Evolutionary conservation across 1,140 invertebrate species (phyloP).

Genomic region (Drosophila ficusphila): DNA sequence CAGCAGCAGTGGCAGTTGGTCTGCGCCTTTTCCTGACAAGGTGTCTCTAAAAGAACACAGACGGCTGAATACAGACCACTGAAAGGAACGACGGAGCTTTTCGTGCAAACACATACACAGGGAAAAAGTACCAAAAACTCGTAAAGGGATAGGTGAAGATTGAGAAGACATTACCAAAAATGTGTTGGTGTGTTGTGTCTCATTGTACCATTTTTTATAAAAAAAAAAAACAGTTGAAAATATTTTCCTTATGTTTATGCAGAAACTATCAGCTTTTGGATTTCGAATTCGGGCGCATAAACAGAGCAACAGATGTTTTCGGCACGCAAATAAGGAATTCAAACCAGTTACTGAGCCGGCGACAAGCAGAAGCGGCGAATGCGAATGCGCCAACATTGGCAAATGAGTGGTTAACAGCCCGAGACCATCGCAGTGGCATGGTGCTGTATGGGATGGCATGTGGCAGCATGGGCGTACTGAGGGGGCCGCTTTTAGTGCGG

Average conservation of each 20-base stretch:
- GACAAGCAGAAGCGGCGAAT: slow-evolving; percentile 57
- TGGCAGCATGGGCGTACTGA: slow-evolving; percentile 5
- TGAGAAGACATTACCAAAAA: too few relatives aligned
- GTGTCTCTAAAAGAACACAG: slow-evolving; percentile 27
- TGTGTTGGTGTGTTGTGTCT: too few relatives aligned
- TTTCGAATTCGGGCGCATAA: background rate
- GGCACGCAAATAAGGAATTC: slow-evolving; percentile 75
- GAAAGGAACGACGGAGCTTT: background rate
- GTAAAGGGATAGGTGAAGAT: too few relatives aligned
- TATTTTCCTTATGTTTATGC: slow-evolving; percentile 9
- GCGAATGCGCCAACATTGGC: slow-evolving; percentile 46
- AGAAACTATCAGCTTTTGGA: background rate
- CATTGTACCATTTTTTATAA: slow-evolving; percentile 17
- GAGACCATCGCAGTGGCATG: slow-evolving; percentile 18
- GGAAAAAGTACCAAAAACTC: too few relatives aligned
- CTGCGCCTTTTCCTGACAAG: slow-evolving; percentile 68
- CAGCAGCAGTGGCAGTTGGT: slow-evolving; percentile 50
- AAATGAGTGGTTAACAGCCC: slow-evolving; percentile 49
- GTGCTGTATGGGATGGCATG: slow-evolving; percentile 28
- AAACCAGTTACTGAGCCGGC: slow-evolving; percentile 62
- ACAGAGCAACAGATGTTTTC: slow-evolving; percentile 28
- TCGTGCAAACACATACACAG: background rate
- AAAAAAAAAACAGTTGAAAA: slow-evolving; percentile 10
- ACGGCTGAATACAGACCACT: slow-evolving; percentile 15
- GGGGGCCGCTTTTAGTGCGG: background rate